Evolutionary conservation across 2,797 vertebrate species (phyloP).

Genomic region (Anableps anableps): DNA sequence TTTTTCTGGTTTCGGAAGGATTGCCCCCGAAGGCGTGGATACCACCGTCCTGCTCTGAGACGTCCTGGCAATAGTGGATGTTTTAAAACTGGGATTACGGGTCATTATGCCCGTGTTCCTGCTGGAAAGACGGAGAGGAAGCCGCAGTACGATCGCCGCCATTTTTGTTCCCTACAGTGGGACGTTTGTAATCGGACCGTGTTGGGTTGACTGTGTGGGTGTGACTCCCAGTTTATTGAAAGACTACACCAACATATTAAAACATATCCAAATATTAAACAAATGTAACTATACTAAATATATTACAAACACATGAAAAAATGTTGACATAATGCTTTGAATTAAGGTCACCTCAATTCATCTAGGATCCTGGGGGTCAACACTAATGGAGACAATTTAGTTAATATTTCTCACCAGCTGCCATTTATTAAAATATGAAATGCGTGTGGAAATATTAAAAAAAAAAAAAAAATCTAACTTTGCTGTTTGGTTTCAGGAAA

Average conservation of each 20-base stretch:
- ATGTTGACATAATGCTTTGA: neutral
- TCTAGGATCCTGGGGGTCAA: neutral
- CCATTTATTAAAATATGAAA: neutral
- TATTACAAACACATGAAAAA: neutral
- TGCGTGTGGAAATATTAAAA: neutral
- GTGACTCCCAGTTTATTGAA: constrained; percentile 9
- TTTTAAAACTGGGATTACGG: constrained; percentile 55
- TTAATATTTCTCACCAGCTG: neutral
- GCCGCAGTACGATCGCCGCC: constrained; percentile 74
- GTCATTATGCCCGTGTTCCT: constrained; percentile 40
- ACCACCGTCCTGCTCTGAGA: constrained; percentile 77
- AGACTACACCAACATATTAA: neutral
- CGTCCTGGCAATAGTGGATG: constrained; percentile 49
- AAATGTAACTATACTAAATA: neutral
- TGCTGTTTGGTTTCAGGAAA: neutral
- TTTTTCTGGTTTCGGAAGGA: constrained; percentile 91
- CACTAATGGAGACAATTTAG: neutral
- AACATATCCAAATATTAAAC: neutral
- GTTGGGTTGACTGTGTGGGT: constrained; percentile 9
- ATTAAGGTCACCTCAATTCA: neutral
- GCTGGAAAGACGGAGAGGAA: constrained; percentile 52
- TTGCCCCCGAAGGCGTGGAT: constrained; percentile 84
- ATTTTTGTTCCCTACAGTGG: constrained; percentile 66
- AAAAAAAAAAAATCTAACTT: neutral
- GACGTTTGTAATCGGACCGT: constrained; percentile 16